Evolutionary conservation across 2,797 vertebrate genomes (phyloP), one percentile per base, ranked within the genome.

Genomic region (Sebastes glaucus): DNA sequence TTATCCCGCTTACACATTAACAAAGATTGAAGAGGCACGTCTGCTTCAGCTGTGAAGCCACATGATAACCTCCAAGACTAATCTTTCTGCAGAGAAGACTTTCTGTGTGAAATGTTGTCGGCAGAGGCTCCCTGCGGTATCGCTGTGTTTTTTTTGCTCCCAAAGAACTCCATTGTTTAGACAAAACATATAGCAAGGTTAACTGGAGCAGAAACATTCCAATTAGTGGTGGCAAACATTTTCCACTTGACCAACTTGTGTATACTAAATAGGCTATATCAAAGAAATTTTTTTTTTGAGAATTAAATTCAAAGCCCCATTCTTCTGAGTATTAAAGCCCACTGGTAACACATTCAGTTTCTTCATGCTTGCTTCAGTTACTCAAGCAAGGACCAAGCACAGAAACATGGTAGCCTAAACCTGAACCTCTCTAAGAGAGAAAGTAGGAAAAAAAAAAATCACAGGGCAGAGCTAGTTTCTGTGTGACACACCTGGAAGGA

Each of bases 161-260:
- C 69, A 90, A 87, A 89, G 77, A 81, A 74, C 85, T 82, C 90
- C 84, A 93, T 94, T 95, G 92, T 95, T 89, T 76, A 84, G 70
- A 84, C 82, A 59, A 86, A 86, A 92, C 83, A 92, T 93, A 95
- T 83, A 94, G 89, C 82, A 74, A 80, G 61, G 87, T 85, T 93
- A 95, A 96, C 89, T 96, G 93, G 95, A 95, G 96, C 95, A 95
- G 95, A 96, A 96, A 96, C 87, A 94, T 94, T 93, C 92, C 85
- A 82, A 78, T 88, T 82, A 91, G 55, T 65, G 71, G 23, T 55
- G 32, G 70, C 56, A 81, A 91, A 89, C 56, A 70, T 76, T 77
- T 82, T 81, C 85, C 86, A 86, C 71, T 86, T 78, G 42, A 89
- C 70, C 18, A 67, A 64, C 71, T 82, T 80, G 46, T 52, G 14